Evolutionary conservation across 2,888 invertebrate genomes (phyloP), one percentile per base, ranked within the genome.

Genomic region (Caenorhabditis japonica): DNA sequence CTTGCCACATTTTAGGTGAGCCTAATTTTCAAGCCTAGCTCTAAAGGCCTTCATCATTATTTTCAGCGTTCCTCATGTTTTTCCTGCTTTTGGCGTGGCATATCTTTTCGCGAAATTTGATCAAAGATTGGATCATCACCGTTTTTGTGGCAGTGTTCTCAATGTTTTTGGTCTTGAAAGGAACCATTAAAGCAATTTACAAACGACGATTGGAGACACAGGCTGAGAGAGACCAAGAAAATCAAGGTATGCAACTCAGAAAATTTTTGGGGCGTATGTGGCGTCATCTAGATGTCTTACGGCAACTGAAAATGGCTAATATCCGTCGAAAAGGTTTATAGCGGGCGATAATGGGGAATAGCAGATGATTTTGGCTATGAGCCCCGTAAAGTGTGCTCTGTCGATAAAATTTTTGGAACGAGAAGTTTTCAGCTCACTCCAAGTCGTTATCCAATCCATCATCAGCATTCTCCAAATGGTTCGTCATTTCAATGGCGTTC

Each of bases 51-150:
- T 25, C 51, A 8, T 7, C 23, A n/a, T 13, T 5, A 13, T 19
- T 71, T 70, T 30, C 79, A 62, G 77, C 80, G 2, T 84, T 83
- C 68, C 83, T 84, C 61, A 4, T 71, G 19, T 85, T 86, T 47
- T 77, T 85, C n/a, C 76, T 85, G n/a, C 72, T 85, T n/a, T 70
- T 85, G 1, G 85, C 84, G 23, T 80, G 80, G 43, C 86, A 86
- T 59, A 79, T 86, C 27, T 80, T 82, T 74, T 36, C 75, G 19
- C 17, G 76, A 76, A 75, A 70, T 8, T 13, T 76, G 4, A 55
- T 47, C 59, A 82, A 81, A 44, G 83, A 83, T 41, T 44, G 72
- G 0, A 56, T 81, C 34, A 84, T 85, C 27, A 80, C 83, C 3
- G 44, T 66, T 2, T 82, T 84, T 41, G 66, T 86, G 8, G 46